These are phyloP conservation scores for Lochmaea crataegi DNA, from an alignment of 2,888 invertebrate genomes.

Conservation along the genomic window DNA sequence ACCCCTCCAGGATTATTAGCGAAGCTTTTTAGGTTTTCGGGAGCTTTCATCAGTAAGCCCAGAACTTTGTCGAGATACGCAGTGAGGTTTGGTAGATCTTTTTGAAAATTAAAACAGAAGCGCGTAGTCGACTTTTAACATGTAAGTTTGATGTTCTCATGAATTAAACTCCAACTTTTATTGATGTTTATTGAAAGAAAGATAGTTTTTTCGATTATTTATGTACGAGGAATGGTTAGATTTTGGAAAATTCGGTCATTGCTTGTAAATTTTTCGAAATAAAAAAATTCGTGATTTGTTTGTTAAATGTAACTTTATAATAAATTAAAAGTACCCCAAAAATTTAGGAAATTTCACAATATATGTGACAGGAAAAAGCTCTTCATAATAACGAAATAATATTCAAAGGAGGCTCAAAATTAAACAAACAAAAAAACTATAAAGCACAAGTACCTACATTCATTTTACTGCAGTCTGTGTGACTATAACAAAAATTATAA, in stretches of 20 bases:
- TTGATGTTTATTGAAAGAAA: not conserved
- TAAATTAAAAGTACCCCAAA: too few species aligned
- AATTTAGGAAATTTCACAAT: too few species aligned
- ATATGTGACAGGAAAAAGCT: too few species aligned
- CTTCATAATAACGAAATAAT: too few species aligned
- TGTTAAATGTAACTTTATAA: too few species aligned
- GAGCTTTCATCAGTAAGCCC: slow-evolving; percentile 40
- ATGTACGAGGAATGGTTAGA: not conserved
- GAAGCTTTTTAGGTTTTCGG: slow-evolving; percentile 37
- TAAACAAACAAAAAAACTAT: too few species aligned
- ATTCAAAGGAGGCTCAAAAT: too few species aligned
- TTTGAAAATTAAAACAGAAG: slow-evolving; percentile 1
- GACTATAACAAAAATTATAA: not conserved
- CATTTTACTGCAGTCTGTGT: not conserved
- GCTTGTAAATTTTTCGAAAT: too few species aligned
- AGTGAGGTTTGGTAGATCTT: slow-evolving; percentile 19
- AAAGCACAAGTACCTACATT: too few species aligned
- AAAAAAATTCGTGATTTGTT: too few species aligned
- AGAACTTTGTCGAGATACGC: slow-evolving; percentile 18
- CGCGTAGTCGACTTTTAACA: slow-evolving; percentile 23
- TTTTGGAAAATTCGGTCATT: not conserved
- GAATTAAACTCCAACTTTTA: slow-evolving; percentile 20
- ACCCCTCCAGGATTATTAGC: slow-evolving; percentile 31
- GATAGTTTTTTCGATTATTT: not conserved
- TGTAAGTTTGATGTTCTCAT: slow-evolving; percentile 33